phyloP scores from a whole-genome alignment of 1,140 invertebrate genomes.

The Gonatopus flavifemur region DNA sequence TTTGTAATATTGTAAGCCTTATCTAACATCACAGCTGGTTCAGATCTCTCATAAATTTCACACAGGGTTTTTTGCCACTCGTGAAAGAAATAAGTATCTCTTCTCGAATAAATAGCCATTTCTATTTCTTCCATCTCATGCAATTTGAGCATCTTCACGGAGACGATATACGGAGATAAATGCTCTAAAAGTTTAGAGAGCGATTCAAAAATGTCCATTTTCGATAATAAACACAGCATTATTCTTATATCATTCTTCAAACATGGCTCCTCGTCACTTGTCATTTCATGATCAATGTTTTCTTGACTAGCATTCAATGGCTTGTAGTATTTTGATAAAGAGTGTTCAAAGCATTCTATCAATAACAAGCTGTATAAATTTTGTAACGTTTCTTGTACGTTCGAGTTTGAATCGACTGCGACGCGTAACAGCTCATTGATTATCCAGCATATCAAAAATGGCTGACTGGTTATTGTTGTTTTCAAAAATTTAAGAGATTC shows the following conservation, averaged over 20 bases:
- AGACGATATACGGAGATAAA: slow-evolving; percentile 34
- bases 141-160: too few relatives aligned
- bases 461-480: slow-evolving; percentile 27
- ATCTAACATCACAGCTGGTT: slow-evolving; percentile 20
- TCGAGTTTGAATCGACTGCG: slow-evolving; percentile 17
- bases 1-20: slow-evolving; percentile 32
- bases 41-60: slow-evolving; percentile 18
- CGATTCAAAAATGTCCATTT: slow-evolving; percentile 32
- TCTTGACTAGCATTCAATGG: neutral
- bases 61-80: slow-evolving; percentile 40
- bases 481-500: slow-evolving; percentile 33
- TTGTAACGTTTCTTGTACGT: slow-evolving; percentile 28
- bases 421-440: slow-evolving; percentile 39
- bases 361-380: slow-evolving; percentile 33
- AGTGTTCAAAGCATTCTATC: slow-evolving; percentile 23
- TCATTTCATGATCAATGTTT: neutral
- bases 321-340: slow-evolving; percentile 3
- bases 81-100: slow-evolving; percentile 31
- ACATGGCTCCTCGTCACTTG: slow-evolving; percentile 1
- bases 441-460: slow-evolving; percentile 37
- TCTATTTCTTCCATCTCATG: slow-evolving; percentile 35
- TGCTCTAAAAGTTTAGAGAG: slow-evolving; percentile 28
- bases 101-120: slow-evolving; percentile 43
- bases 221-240: slow-evolving; percentile 42
- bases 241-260: slow-evolving; percentile 18